Evolutionary conservation across 2,888 invertebrate species (phyloP), one percentile per base, ranked within the genome.

Genomic region (Cantharis lateralis): DNA sequence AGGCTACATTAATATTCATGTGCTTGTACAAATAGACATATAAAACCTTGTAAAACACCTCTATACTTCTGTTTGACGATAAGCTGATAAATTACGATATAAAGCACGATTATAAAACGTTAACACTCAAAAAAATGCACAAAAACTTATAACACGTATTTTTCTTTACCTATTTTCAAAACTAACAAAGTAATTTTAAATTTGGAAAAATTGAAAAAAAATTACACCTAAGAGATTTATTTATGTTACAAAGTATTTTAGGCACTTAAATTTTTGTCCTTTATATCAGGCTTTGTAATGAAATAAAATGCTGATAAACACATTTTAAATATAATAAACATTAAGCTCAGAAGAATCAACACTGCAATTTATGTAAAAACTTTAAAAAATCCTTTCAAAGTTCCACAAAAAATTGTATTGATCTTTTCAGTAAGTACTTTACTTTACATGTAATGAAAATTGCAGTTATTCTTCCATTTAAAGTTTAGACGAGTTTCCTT

Each of bases 31-130:
- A 81, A 82, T 82, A 83, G 83, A 80, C 82, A 83, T 81, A 83
- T 84, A 83, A 82, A 80, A 81, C 81, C 82, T 82, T 83, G 83
- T 83, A 83, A 83, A 82, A 83, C 83, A 84, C 82, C 82, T 82
- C 82, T 81, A 64, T 76, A 79, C 78, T 79, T 48, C 48, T 79
- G 78, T 75, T 66, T 79, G 76, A 76, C 75, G 77, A 68, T 71
- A 66, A 18, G 66, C 71, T 69, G 70, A 70, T 74, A 74, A 24
- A 69, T 68, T 66, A 69, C 63, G 62, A 48, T n/a, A 48, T 48
- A 48, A 48, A 48, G 48, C n/a, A 48, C 48, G 48, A 48, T 48
- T 48, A n/a, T 48, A 48, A 48, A 48, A 48, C 48, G 48, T 48
- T 48, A 48, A 48, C 48, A 48, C 5, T 48, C 13, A 9, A 9